Conservation (phyloP, 37 sponge, comb jelly and placozoan genomes). For the Dysidea cf. avara region DNA sequence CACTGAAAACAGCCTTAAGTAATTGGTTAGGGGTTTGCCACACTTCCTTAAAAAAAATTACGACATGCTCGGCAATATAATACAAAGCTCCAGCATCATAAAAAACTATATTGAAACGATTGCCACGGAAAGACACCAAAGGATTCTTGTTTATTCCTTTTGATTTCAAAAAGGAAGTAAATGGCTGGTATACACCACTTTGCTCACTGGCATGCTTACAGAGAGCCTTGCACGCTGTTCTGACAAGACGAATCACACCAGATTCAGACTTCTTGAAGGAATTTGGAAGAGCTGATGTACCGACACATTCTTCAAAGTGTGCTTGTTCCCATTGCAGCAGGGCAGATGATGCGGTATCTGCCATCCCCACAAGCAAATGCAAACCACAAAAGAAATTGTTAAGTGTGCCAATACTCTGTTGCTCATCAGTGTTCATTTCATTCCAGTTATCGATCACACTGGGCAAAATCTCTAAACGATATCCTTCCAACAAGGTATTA, state of each 20-base stretch:
- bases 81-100: conserved; percentile 33
- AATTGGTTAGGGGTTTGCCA: conserved; percentile 12
- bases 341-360: conserved; percentile 10
- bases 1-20: background rate
- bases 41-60: background rate
- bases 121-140: conserved; percentile 19
- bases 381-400: conserved; percentile 43
- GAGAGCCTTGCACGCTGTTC: conserved; percentile 35
- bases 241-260: conserved; percentile 5
- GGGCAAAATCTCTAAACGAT: background rate
- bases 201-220: conserved; percentile 29
- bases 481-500: background rate
- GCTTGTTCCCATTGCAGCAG: conserved; percentile 14
- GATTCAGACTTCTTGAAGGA: conserved; percentile 15
- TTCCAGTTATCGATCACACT: background rate
- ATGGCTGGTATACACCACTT: conserved; percentile 20
- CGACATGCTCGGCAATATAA: background rate
- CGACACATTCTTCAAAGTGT: conserved; percentile 7
- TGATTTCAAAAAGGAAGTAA: background rate
- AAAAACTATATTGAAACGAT: conserved; percentile 39
- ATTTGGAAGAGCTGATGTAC: background rate
- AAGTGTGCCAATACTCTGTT: background rate
- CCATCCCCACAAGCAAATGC: conserved; percentile 40
- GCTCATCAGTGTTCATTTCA: background rate
- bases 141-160: conserved; percentile 12